Evolutionary conservation across 2,797 vertebrate species (phyloP).

Genomic region (Neopelma chrysocephalum): DNA sequence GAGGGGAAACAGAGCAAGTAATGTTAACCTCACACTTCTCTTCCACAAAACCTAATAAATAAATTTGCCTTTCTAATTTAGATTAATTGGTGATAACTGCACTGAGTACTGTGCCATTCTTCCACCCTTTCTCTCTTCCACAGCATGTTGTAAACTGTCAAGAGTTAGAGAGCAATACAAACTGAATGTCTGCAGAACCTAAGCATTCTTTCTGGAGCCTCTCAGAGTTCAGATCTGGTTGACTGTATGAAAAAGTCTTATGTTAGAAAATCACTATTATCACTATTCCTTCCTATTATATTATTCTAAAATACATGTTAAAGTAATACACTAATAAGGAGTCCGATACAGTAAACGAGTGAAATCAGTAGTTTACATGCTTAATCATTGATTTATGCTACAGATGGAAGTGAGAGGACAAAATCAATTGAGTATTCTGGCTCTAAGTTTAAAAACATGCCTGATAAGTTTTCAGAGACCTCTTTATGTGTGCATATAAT

Average conservation of each 20-base stretch:
- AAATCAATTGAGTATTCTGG: neutral
- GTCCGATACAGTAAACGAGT: neutral
- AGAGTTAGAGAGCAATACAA: neutral
- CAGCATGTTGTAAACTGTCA: neutral
- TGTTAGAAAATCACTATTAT: neutral
- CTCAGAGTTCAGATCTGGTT: neutral
- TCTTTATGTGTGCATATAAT: neutral
- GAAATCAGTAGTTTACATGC: neutral
- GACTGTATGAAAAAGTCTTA: neutral
- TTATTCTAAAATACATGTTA: neutral
- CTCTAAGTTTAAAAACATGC: neutral
- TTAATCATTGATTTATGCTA: neutral
- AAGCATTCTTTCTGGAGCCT: neutral
- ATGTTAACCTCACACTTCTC: neutral
- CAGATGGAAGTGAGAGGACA: neutral
- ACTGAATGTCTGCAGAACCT: neutral
- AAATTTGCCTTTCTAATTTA: neutral
- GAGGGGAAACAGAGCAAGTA: neutral
- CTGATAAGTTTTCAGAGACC: neutral
- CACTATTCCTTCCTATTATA: neutral
- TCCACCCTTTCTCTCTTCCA: neutral
- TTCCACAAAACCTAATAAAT: neutral
- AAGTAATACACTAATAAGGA: neutral
- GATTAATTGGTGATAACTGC: neutral
- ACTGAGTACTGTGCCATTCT: neutral